Percentiles rank a stretch among this genome's conserved stretches.
Evolutionary conservation across 2,888 invertebrate genomes (phyloP).

Genomic region (Lutraria lutraria): DNA sequence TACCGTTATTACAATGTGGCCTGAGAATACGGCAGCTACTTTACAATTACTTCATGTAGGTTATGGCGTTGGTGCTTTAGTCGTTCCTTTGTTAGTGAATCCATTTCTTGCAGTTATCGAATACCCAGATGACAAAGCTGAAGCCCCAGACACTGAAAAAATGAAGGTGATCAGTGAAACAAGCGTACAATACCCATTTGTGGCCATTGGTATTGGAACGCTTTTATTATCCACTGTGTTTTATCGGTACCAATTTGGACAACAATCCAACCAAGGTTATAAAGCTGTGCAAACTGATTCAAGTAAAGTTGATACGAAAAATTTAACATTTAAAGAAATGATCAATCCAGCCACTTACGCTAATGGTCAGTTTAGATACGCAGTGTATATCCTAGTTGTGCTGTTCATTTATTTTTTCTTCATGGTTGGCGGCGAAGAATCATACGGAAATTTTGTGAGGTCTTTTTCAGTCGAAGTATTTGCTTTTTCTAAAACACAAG

Average conservation of each 20-base stretch:
- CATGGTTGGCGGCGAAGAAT: slow-evolving; percentile 52
- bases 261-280: slow-evolving; percentile 17
- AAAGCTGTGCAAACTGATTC: slow-evolving; percentile 32
- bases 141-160: not conserved
- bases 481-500: slow-evolving; percentile 49
- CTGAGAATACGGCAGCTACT: slow-evolving; percentile 47
- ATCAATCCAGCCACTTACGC: slow-evolving; percentile 63
- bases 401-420: slow-evolving; percentile 51
- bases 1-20: slow-evolving; percentile 49
- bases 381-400: slow-evolving; percentile 30
- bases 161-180: slow-evolving; percentile 34
- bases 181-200: slow-evolving; percentile 40
- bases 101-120: slow-evolving; percentile 56
- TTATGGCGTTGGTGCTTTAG: slow-evolving; percentile 58
- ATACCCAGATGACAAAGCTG: not conserved
- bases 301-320: not conserved
- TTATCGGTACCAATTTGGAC: slow-evolving; percentile 36
- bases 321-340: slow-evolving; percentile 51
- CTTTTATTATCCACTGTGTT: slow-evolving; percentile 30
- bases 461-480: slow-evolving; percentile 59
- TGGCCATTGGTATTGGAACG: slow-evolving; percentile 32
- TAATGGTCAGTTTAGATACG: slow-evolving; percentile 51
- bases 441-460: slow-evolving; percentile 54
- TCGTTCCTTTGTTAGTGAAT: slow-evolving; percentile 54
- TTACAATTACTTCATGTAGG: slow-evolving; percentile 61